Percentiles rank a stretch among this genome's conserved stretches.
These are phyloP conservation scores for Atrichornis clamosus DNA, from an alignment of 2,113 vertebrate species.

Conservation along the genomic window DNA sequence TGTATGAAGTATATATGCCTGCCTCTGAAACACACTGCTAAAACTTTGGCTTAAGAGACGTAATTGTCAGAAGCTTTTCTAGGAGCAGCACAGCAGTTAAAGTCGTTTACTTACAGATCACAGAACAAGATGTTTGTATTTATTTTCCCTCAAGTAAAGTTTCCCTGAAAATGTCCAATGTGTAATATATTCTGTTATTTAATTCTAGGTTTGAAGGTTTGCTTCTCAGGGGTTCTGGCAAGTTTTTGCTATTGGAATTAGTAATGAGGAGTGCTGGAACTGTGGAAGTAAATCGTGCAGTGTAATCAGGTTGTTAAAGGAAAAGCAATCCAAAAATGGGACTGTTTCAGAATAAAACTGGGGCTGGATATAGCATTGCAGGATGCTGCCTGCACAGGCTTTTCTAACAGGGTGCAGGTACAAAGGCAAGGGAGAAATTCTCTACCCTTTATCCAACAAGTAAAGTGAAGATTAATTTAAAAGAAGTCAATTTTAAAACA, in stretches of 20 bases:
- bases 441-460: neutral
- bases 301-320: slow-evolving; percentile 25
- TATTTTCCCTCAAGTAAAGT: slow-evolving; percentile 55
- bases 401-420: neutral
- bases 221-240: slow-evolving; percentile 50
- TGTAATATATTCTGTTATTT: slow-evolving; percentile 58
- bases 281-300: slow-evolving; percentile 33
- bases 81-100: slow-evolving; percentile 19
- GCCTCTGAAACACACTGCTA: slow-evolving; percentile 39
- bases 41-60: slow-evolving; percentile 55
- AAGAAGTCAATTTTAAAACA: slow-evolving; percentile 36
- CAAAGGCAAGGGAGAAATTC: neutral
- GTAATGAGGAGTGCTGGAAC: slow-evolving; percentile 57
- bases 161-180: slow-evolving; percentile 49
- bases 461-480: slow-evolving; percentile 11
- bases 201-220: slow-evolving; percentile 56
- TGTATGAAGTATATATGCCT: slow-evolving; percentile 34
- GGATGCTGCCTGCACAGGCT: neutral
- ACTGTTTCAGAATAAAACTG: slow-evolving; percentile 1
- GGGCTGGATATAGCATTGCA: neutral
- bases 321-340: neutral
- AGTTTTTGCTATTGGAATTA: slow-evolving; percentile 59
- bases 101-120: slow-evolving; percentile 50
- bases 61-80: slow-evolving; percentile 62
- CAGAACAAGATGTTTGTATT: slow-evolving; percentile 41